Evolutionary conservation across 2,888 invertebrate genomes (phyloP).

Genomic region (Cephus nigrinus): DNA sequence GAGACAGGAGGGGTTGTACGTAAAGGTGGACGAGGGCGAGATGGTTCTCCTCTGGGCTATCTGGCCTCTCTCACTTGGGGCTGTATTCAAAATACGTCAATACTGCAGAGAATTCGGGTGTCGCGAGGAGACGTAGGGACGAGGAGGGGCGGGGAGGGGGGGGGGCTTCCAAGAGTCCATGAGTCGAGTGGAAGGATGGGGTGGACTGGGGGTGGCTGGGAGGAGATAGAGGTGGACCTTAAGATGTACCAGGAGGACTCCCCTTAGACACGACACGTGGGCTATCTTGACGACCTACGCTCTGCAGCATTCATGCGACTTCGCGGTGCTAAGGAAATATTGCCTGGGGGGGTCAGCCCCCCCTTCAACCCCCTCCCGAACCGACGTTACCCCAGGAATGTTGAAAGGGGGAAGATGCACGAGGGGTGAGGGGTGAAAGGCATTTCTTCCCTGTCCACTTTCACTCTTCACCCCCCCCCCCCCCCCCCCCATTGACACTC

Average conservation of each 20-base stretch:
- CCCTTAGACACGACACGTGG: neutral
- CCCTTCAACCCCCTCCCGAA: neutral
- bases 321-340: neutral
- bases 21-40: conserved; percentile 34
- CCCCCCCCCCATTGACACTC: no score
- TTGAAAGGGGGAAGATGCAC: neutral
- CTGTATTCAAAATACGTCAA: conserved; percentile 55
- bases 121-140: conserved; percentile 13
- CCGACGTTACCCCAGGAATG: neutral
- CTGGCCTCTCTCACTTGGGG: conserved; percentile 23
- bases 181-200: neutral
- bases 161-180: neutral
- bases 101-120: conserved; percentile 41
- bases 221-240: neutral
- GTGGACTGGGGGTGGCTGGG: neutral
- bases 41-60: conserved; percentile 41
- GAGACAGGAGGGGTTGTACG: neutral
- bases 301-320: neutral
- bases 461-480: neutral
- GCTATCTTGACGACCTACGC: conserved; percentile 4
- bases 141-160: no score
- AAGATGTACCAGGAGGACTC: neutral
- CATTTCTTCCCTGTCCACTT: neutral
- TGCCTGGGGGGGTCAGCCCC: neutral
- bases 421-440: neutral